These are phyloP conservation scores for Terrapene triunguis DNA, from an alignment of 2,113 vertebrate genomes.

Conservation along the genomic window DNA sequence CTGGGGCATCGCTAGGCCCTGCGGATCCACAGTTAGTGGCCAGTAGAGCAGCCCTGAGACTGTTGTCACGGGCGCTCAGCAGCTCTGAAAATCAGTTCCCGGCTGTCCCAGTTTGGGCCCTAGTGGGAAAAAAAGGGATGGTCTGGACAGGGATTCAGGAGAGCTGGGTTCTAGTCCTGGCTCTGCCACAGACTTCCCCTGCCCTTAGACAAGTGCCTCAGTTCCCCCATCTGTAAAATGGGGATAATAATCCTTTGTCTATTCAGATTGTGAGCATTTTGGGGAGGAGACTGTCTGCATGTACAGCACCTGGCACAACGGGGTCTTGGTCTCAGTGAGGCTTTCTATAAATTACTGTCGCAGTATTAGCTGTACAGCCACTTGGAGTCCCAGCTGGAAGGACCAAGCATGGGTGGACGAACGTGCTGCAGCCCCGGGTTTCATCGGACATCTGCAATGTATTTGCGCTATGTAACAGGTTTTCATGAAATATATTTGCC, in stretches of 20 bases:
- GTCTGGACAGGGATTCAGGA: not conserved
- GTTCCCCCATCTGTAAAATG: not conserved
- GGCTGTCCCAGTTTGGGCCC: not conserved
- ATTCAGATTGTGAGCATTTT: not conserved
- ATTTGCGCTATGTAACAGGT: too few relatives aligned
- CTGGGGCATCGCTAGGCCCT: not conserved
- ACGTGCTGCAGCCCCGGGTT: not conserved
- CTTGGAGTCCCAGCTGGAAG: not conserved
- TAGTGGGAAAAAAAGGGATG: not conserved
- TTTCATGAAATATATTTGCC: not conserved
- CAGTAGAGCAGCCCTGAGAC: not conserved
- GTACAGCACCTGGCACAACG: not conserved
- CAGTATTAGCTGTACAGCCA: not conserved
- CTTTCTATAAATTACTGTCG: not conserved
- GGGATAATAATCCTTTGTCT: not conserved
- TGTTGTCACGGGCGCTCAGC: not conserved
- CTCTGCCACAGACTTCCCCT: not conserved
- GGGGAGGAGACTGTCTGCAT: not conserved
- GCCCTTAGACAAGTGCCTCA: not conserved
- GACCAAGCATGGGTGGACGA: not conserved
- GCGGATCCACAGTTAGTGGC: not conserved
- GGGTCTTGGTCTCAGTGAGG: not conserved
- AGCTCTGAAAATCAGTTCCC: not conserved
- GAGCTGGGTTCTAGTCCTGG: not conserved
- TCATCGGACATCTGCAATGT: too few relatives aligned